A percentile compares a stretch with the other conserved stretches of the same genome.
Conservation (phyloP, 2,797 vertebrate genomes). For the Cheirogaleus major region DNA sequence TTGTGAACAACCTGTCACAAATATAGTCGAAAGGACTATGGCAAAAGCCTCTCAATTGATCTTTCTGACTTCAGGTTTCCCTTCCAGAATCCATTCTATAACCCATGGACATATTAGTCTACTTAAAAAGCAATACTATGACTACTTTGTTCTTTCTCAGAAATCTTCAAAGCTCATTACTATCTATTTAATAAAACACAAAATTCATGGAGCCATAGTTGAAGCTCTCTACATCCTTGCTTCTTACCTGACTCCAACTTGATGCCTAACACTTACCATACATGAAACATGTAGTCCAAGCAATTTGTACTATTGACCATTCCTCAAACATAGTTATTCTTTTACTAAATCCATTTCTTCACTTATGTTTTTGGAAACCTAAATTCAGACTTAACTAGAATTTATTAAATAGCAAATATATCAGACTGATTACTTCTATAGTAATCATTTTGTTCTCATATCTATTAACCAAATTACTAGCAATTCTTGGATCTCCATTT, state of each 20-base stretch:
- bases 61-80: background rate
- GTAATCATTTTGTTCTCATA: background rate
- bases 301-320: background rate
- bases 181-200: background rate
- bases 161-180: background rate
- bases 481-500: background rate
- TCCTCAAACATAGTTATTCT: background rate
- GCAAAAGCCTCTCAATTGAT: background rate
- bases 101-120: background rate
- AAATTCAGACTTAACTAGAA: background rate
- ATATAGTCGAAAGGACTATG: background rate
- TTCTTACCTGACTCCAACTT: background rate
- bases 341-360: background rate
- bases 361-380: background rate
- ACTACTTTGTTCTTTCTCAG: background rate
- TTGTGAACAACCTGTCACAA: background rate
- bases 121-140: background rate
- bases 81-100: background rate
- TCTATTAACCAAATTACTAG: background rate
- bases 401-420: background rate
- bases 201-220: background rate
- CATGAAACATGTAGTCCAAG: background rate
- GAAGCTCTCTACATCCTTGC: accelerated
- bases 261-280: background rate
- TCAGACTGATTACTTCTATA: background rate